phyloP scores from a whole-genome alignment of 2,113 vertebrate genomes.

The Bungarus multicinctus region DNA sequence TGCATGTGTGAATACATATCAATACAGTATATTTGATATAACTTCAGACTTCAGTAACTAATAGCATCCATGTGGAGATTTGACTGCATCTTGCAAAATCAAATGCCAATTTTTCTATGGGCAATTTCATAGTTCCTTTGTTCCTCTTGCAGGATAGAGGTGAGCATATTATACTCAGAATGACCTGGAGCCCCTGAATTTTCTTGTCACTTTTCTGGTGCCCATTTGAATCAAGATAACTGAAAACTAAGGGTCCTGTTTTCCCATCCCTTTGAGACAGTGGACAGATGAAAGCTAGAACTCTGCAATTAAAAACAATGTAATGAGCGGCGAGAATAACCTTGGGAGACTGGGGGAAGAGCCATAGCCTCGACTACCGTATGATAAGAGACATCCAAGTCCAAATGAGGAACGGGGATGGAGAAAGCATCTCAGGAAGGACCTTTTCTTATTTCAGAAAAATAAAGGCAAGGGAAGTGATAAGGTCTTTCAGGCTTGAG shows the following conservation, averaged over 20 bases:
- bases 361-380: too few species aligned
- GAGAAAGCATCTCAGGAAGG: not conserved
- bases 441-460: not conserved
- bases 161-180: not conserved
- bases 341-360: not conserved
- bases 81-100: not conserved
- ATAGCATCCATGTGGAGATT: not conserved
- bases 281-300: not conserved
- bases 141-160: not conserved
- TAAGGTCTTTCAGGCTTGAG: not conserved
- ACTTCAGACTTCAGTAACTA: not conserved
- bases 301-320: not conserved
- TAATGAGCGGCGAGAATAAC: not conserved
- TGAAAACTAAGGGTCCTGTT: not conserved
- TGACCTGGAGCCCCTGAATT: not conserved
- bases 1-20: not conserved
- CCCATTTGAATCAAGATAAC: not conserved
- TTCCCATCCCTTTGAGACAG: not conserved
- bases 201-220: not conserved
- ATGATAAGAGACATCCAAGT: too few species aligned
- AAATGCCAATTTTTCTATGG: not conserved
- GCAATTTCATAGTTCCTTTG: not conserved
- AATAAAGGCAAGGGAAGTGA: not conserved
- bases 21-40: not conserved
- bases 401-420: not conserved